Base-by-base conservation (phyloP, 2,888 invertebrate species). In the Clanis bilineata region DNA sequence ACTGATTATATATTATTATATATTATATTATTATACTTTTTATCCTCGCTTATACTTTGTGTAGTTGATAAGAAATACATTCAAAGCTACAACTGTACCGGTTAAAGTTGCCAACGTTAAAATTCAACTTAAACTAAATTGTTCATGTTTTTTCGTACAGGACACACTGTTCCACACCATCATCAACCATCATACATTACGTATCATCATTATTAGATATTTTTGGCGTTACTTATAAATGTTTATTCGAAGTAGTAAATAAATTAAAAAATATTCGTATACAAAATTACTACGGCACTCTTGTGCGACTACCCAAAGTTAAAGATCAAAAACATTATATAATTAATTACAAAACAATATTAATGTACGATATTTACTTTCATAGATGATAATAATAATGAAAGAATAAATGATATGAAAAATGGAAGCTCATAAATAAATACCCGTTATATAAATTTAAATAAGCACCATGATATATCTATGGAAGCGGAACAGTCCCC, bases 141-240 rank as follows among this genome's bases (percentile, higher is more conserved):
- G 75, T 76, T 74, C 73, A 74, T 76, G 69, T 63, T 71, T 59
- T 45, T 61, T 66, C 55, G 23, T 39, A 65, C 58, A 59, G 61
- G 62, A 61, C 63, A 64, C 65, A 64, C 59, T 59, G 25, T 43
- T 56, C 58, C 64, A 43, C n/a, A 56, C 28, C 36, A 36, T 36
- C 12, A 36, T 36, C 36, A n/a, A n/a, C n/a, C n/a, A 41, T 15
- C 45, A 57, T 15, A 9, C 39, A 58, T 62, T 61, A 62, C 61
- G 63, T 67, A 63, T 60, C 59, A 57, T 61, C 51, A 62, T 58
- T 54, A 57, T 60, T 65, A 59, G 45, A 56, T 41, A 32, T 32
- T 51, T 51, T 18, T 28, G 51, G 36, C 44, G 45, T 44, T 45
- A 57, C 32, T 57, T 45, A 44, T 44, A 57, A 57, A 23, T 36